These are phyloP conservation scores for Drosophila chauvacae DNA, from an alignment of 1,140 invertebrate species.

Conservation along the genomic window DNA sequence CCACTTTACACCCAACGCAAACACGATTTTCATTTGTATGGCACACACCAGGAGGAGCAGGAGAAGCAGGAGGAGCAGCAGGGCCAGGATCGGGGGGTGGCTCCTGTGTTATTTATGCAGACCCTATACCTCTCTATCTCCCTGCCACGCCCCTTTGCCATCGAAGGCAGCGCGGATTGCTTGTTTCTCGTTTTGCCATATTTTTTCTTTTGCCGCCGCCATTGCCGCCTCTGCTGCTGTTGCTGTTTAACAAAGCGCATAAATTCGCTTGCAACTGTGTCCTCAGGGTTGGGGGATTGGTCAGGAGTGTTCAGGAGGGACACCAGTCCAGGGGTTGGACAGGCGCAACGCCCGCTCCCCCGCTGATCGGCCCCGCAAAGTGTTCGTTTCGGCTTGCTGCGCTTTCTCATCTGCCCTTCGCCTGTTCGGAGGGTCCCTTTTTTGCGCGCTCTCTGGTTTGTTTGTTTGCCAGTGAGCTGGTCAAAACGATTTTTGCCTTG, in stretches of 20 bases:
- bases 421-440: slow-evolving; percentile 46
- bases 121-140: slow-evolving; percentile 57
- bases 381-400: slow-evolving; percentile 75
- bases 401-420: slow-evolving; percentile 75
- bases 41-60: slow-evolving; percentile 35
- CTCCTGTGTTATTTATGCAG: slow-evolving; percentile 72
- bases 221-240: slow-evolving; percentile 52
- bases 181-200: slow-evolving; percentile 67
- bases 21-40: slow-evolving; percentile 82
- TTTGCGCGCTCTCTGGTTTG: slow-evolving; percentile 37
- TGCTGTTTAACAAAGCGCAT: slow-evolving; percentile 83
- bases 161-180: slow-evolving; percentile 66
- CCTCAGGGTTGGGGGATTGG: slow-evolving; percentile 45
- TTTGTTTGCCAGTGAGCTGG: slow-evolving; percentile 77
- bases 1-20: slow-evolving; percentile 79
- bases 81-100: background rate
- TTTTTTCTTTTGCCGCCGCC: slow-evolving; percentile 57
- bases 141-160: slow-evolving; percentile 42
- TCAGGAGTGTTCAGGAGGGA: background rate
- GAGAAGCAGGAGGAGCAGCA: background rate
- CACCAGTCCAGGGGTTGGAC: slow-evolving; percentile 3
- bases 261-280: slow-evolving; percentile 82
- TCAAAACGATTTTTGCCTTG: slow-evolving; percentile 78
- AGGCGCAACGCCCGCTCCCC: background rate
- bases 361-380: slow-evolving; percentile 39